Conservation (phyloP, 2,888 invertebrate species). For the Pheosia tremula region DNA sequence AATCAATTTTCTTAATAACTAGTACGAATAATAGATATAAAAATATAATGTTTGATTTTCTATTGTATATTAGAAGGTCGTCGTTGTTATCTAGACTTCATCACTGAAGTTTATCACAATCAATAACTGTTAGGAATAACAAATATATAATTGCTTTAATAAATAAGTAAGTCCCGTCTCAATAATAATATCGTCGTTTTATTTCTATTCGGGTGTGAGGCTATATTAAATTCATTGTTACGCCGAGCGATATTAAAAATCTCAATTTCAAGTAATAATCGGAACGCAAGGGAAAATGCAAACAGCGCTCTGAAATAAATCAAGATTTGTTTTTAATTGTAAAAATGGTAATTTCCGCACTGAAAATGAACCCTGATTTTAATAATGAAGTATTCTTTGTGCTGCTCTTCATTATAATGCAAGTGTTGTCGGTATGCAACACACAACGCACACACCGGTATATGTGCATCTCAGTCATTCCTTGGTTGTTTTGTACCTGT, state of each 20-base stretch:
- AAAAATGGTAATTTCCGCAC: slow-evolving; percentile 13
- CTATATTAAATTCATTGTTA: slow-evolving; percentile 8
- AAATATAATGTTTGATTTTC: too few species aligned
- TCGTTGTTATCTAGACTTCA: too few species aligned
- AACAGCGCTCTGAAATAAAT: slow-evolving; percentile 14
- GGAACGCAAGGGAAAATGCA: slow-evolving; percentile 9
- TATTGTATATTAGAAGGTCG: too few species aligned
- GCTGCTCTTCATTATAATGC: slow-evolving; percentile 22
- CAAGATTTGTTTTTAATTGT: slow-evolving; percentile 15
- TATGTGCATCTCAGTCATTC: too few species aligned
- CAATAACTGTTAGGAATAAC: too few species aligned
- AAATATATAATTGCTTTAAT: too few species aligned
- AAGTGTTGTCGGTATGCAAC: slow-evolving; percentile 4
- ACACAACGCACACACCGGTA: background rate
- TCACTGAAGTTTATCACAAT: too few species aligned
- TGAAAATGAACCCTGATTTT: slow-evolving; percentile 11
- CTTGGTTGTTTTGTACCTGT: background rate
- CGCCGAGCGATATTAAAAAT: slow-evolving; percentile 10
- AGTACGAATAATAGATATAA: too few species aligned
- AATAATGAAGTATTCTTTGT: slow-evolving; percentile 10
- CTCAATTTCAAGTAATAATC: slow-evolving; percentile 9
- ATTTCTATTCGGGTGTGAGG: slow-evolving; percentile 3
- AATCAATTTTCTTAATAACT: too few species aligned
- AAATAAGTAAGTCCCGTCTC: too few species aligned
- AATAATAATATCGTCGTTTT: background rate